A percentile compares a stretch with the other conserved stretches of the same genome.
These are phyloP conservation scores for Meleagris gallopavo DNA, from an alignment of 2,113 vertebrate genomes.

Conservation along the genomic window DNA sequence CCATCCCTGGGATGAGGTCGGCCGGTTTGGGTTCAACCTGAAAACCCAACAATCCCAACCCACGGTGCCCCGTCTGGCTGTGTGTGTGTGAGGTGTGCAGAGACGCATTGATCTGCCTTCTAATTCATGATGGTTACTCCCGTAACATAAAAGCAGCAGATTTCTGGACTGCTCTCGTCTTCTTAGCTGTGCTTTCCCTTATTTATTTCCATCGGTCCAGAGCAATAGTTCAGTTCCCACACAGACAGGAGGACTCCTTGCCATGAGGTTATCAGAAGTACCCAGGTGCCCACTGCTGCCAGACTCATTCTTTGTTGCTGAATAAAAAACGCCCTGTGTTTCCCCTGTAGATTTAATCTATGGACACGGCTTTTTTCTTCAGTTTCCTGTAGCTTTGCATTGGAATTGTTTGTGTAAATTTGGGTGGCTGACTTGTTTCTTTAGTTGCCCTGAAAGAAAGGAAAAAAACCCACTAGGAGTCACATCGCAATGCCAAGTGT, in stretches of 20 bases:
- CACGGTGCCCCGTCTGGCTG: not conserved
- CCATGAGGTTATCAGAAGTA: not conserved
- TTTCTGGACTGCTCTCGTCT: not conserved
- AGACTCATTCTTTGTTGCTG: not conserved
- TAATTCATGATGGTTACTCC: not conserved
- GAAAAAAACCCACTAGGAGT: accelerated
- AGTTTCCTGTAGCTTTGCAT: not conserved
- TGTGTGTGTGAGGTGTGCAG: not conserved
- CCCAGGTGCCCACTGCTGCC: not conserved
- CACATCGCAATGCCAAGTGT: not conserved
- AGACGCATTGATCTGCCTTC: accelerated
- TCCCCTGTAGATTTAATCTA: not conserved
- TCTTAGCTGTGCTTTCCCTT: not conserved
- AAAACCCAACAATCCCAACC: not conserved
- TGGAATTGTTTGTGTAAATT: not conserved
- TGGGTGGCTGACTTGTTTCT: not conserved
- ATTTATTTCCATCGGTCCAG: not conserved
- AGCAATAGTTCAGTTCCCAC: not conserved
- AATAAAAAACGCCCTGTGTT: not conserved
- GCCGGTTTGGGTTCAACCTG: not conserved
- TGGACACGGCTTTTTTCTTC: not conserved
- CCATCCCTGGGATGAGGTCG: not conserved
- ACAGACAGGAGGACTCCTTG: not conserved
- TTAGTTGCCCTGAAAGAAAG: not conserved
- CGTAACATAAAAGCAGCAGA: not conserved